These are phyloP conservation scores for Drosophila flavopinicola DNA, from an alignment of 2,888 invertebrate genomes.

Conservation along the genomic window DNA sequence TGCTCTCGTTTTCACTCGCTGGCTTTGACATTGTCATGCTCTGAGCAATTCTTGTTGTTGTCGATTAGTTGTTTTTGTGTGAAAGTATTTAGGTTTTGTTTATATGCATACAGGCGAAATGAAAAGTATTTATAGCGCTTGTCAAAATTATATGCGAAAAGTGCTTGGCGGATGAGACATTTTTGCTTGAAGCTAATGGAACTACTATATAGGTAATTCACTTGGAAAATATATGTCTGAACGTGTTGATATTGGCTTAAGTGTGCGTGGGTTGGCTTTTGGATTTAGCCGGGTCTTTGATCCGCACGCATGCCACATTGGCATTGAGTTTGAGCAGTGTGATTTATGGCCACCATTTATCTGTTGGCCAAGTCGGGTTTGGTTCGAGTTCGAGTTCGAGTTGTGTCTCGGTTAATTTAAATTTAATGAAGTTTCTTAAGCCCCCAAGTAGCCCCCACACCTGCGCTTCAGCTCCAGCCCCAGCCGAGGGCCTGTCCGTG, in stretches of 20 bases:
- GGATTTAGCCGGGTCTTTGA: constrained; percentile 60
- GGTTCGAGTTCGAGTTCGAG: no score
- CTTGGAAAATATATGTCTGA: constrained; percentile 42
- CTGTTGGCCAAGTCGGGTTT: constrained; percentile 38
- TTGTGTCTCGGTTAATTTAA: constrained; percentile 50
- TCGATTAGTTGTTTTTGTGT: constrained; percentile 28
- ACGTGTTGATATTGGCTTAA: constrained; percentile 30
- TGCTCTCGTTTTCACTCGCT: constrained; percentile 70
- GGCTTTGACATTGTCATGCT: constrained; percentile 75
- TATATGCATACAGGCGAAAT: constrained; percentile 32
- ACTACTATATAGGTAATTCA: constrained; percentile 24
- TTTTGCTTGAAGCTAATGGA: constrained; percentile 36
- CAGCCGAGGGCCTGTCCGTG: constrained; percentile 49
- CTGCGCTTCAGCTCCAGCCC: constrained; percentile 25
- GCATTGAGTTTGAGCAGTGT: constrained; percentile 51
- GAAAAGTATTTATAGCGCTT: constrained; percentile 63
- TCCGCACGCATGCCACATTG: constrained; percentile 51
- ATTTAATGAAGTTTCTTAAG: constrained; percentile 58
- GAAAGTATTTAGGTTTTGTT: constrained; percentile 64
- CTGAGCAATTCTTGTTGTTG: constrained; percentile 9
- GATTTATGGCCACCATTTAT: constrained; percentile 64
- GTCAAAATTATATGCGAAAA: constrained; percentile 59
- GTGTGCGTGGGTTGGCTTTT: constrained; percentile 26
- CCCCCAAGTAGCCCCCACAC: constrained; percentile 34
- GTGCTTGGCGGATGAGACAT: constrained; percentile 26